Evolutionary conservation across 2,113 vertebrate species (phyloP), one percentile per base, ranked within the genome.

Genomic region (Actinemys pallida): DNA sequence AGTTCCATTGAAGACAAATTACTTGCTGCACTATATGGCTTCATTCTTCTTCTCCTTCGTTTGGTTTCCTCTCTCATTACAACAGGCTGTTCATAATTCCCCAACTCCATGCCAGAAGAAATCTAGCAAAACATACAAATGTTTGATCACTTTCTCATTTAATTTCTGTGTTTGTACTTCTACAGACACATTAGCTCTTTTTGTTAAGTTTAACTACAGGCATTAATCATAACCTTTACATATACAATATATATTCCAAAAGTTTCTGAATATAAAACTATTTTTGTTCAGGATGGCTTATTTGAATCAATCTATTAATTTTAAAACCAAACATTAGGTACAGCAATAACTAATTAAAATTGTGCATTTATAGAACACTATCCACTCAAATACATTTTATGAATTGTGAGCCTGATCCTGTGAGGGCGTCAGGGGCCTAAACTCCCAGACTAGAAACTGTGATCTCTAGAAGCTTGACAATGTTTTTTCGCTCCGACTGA

Each of bases 31-130:
- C 97, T 97, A 49, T 98, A 94, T 1, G 99, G 99, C 96, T 99
- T 99, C 99, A 99, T 99, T 94, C 99, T 99, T 80, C 99, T 98
- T 91, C 99, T 99, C 93, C 99, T 97, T 80, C 99, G 98, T 84
- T 98, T 97, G 95, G 94, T 98, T 83, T 99, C 99, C 72, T 99
- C 99, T 98, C 98, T 98, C 92, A 98, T 98, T 93, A 99, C 98
- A 97, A 99, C 98, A 0, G 98, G 97, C 75, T 98, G 98, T 24
- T 99, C 99, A 98, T 98, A 96, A 97, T 98, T 98, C 10, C 97
- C 95, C 98, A 98, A 95, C 97, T 99, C 99, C 99, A 99, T 99
- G 97, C 98, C 98, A 98, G 88, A 81, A 17, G 78, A 54, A 92
- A 98, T 94, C 98, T 98, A 89, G 5, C 25, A 91, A 93, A 95